Evolutionary conservation across 2,113 vertebrate species (phyloP).

Genomic region (Coryphaenoides rupestris): DNA sequence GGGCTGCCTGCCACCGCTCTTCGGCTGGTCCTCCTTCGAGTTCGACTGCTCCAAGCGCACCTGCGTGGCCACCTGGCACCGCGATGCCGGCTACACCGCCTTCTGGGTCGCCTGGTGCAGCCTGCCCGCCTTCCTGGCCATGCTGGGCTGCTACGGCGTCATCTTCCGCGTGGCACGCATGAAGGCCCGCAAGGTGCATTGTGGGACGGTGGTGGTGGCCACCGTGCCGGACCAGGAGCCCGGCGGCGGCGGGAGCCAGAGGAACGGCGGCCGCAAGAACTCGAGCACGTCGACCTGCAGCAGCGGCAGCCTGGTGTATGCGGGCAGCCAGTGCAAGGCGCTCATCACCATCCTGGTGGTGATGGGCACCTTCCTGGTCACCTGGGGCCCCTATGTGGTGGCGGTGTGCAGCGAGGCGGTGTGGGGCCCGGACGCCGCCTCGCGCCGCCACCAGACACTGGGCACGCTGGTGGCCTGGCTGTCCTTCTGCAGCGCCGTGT

Average conservation of each 20-base stretch:
- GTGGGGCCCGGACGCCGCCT: slow-evolving; percentile 86
- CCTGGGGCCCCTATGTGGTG: slow-evolving; percentile 93
- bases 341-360: slow-evolving; percentile 94
- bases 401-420: slow-evolving; percentile 90
- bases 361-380: slow-evolving; percentile 87
- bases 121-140: slow-evolving; percentile 81
- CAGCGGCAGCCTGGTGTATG: slow-evolving; percentile 87
- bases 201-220: slow-evolving; percentile 79
- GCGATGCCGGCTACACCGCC: slow-evolving; percentile 82
- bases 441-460: slow-evolving; percentile 79
- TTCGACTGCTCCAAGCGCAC: slow-evolving; percentile 97
- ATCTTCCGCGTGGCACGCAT: slow-evolving; percentile 95
- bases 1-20: slow-evolving; percentile 92
- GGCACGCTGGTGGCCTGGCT: slow-evolving; percentile 95
- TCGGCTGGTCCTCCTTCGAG: slow-evolving; percentile 93
- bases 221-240: too few relatives aligned
- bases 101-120: slow-evolving; percentile 97
- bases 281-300: slow-evolving; percentile 93
- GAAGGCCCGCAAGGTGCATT: slow-evolving; percentile 96
- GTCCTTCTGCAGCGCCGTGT: slow-evolving; percentile 90
- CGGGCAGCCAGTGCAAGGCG: slow-evolving; percentile 96
- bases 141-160: slow-evolving; percentile 91
- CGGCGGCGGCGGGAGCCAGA: slow-evolving; percentile 49
- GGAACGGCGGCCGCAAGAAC: slow-evolving; percentile 87
- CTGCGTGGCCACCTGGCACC: slow-evolving; percentile 93